A percentile compares a stretch with the other conserved stretches of the same genome.
Conservation (phyloP, 1,140 invertebrate genomes). For the Chelonus insularis region DNA sequence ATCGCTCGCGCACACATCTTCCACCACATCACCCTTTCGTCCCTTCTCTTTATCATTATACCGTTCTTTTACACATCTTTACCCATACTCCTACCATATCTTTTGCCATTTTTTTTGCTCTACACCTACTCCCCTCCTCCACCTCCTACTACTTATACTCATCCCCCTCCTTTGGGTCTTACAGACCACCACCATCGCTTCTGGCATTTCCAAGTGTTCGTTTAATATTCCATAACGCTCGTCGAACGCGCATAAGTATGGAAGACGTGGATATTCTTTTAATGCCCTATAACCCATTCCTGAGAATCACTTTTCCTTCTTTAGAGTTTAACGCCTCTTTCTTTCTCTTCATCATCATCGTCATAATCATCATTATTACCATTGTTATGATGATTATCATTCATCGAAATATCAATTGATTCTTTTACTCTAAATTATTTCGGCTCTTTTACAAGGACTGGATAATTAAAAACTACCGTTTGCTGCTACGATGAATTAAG, state of each 20-base stretch:
- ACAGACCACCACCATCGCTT: background rate
- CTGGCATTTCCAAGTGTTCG: background rate
- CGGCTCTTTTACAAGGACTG: too few species aligned
- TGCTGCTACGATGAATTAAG: background rate
- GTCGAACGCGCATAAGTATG: background rate
- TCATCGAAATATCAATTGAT: conserved; percentile 6
- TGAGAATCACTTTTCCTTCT: conserved; percentile 26
- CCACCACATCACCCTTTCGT: conserved; percentile 14
- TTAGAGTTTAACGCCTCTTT: conserved; percentile 15
- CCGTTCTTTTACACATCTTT: conserved; percentile 1
- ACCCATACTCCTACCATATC: conserved; percentile 8
- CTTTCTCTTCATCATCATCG: conserved; percentile 18
- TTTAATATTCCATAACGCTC: conserved; percentile 14
- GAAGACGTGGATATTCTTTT: background rate
- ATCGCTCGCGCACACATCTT: conserved; percentile 34
- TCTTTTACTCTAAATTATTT: background rate
- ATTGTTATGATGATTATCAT: too few species aligned
- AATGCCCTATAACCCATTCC: background rate
- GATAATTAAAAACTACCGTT: background rate
- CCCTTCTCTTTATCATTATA: background rate
- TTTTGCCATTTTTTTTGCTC: conserved; percentile 8
- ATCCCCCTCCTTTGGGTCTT: background rate
- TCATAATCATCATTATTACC: too few species aligned
- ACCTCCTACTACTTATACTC: background rate
- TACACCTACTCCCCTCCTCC: background rate